These are phyloP conservation scores for Rhadina sibilatrix DNA, from an alignment of 2,113 vertebrate genomes.

Conservation along the genomic window DNA sequence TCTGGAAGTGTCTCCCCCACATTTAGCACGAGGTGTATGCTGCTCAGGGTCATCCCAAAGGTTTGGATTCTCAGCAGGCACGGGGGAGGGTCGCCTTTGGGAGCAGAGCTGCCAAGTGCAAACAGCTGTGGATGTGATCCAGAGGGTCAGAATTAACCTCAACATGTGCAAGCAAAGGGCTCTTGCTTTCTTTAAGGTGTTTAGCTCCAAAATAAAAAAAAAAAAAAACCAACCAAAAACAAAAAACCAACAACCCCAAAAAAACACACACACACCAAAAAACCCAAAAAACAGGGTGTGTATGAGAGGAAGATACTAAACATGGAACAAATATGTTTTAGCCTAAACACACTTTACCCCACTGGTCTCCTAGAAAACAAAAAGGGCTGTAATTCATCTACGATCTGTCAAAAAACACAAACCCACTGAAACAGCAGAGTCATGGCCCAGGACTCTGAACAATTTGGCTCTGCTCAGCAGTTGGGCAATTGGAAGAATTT, in stretches of 20 bases:
- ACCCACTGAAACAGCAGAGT: neutral
- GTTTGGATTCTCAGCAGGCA: neutral
- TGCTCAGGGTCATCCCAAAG: neutral
- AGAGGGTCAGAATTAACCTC: neutral
- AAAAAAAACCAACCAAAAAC: too few species aligned
- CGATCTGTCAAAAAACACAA: neutral
- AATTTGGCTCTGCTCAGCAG: neutral
- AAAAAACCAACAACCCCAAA: too few species aligned
- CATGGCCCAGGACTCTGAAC: neutral
- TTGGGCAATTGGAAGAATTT: neutral
- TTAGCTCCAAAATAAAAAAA: neutral
- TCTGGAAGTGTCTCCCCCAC: neutral
- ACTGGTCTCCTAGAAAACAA: neutral
- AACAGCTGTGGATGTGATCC: neutral
- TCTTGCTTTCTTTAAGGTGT: neutral
- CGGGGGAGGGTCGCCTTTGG: neutral
- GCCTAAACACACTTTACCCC: neutral
- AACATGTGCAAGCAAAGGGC: neutral
- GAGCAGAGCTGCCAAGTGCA: neutral
- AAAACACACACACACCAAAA: neutral
- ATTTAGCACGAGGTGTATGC: rapidly evolving
- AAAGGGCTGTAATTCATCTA: neutral
- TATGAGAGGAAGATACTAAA: neutral
- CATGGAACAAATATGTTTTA: neutral
- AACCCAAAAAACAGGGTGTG: too few species aligned